Evolutionary conservation across 2,888 invertebrate species (phyloP).

Genomic region (Augiades crinisus): DNA sequence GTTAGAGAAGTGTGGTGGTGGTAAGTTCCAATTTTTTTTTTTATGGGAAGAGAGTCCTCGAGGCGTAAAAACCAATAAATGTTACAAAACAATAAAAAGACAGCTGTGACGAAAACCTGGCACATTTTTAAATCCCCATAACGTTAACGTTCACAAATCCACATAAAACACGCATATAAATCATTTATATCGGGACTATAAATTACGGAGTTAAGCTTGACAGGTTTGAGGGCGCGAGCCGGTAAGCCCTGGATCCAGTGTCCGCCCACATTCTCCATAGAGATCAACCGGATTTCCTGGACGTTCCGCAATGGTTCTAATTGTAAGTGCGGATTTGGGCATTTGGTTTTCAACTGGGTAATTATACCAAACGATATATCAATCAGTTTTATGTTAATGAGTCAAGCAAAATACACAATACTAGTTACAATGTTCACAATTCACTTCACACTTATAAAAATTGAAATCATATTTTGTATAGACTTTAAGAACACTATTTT

Average conservation of each 20-base stretch:
- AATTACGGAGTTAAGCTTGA: slow-evolving; percentile 2
- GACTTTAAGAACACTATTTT: too few relatives aligned
- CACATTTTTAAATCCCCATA: neutral
- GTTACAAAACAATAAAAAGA: neutral
- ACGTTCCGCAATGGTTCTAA: neutral
- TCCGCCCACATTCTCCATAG: neutral
- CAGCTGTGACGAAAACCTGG: neutral
- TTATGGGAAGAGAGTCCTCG: too few relatives aligned
- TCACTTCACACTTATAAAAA: too few relatives aligned
- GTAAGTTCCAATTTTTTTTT: too few relatives aligned
- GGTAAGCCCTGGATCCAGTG: neutral
- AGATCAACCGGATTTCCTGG: slow-evolving; percentile 13
- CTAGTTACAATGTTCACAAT: too few relatives aligned
- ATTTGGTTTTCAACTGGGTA: too few relatives aligned
- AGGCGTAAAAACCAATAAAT: too few relatives aligned
- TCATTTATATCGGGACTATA: neutral
- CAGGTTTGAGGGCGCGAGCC: slow-evolving; percentile 1
- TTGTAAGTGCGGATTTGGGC: neutral
- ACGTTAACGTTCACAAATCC: neutral
- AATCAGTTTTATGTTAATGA: too few relatives aligned
- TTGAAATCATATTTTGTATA: too few relatives aligned
- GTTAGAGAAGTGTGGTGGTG: too few relatives aligned
- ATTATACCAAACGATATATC: too few relatives aligned
- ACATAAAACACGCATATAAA: neutral
- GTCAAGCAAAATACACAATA: too few relatives aligned